These are phyloP conservation scores for Malacosoma neustria DNA, from an alignment of 2,888 invertebrate genomes.

Conservation along the genomic window DNA sequence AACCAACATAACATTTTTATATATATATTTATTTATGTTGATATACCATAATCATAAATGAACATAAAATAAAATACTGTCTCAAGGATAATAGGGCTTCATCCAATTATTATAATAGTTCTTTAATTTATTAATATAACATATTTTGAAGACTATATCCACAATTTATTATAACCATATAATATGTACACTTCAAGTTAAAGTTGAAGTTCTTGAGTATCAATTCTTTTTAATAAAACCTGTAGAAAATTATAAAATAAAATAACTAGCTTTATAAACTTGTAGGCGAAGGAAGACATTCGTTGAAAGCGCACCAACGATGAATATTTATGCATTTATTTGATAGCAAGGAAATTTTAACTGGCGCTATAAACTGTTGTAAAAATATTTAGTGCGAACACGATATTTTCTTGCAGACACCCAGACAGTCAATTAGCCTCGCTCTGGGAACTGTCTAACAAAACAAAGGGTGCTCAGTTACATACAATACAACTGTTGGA, in stretches of 20 bases:
- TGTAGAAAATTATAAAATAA: background rate
- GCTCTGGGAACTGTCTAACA: conserved; percentile 67
- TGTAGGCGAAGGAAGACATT: conserved; percentile 5
- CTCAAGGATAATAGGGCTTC: too few relatives aligned
- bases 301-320: conserved; percentile 5
- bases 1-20: too few relatives aligned
- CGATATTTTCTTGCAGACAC: conserved; percentile 63
- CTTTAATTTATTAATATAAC: too few relatives aligned
- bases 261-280: background rate
- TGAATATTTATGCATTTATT: conserved; percentile 3
- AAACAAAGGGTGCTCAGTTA: conserved; percentile 68
- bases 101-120: too few relatives aligned
- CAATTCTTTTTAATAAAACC: too few relatives aligned
- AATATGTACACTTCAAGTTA: too few relatives aligned
- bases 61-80: too few relatives aligned
- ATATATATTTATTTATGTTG: too few relatives aligned
- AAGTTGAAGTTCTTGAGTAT: too few relatives aligned
- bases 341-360: conserved; percentile 9
- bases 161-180: too few relatives aligned
- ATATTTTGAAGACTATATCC: too few relatives aligned
- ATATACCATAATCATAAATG: too few relatives aligned
- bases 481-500: conserved; percentile 53
- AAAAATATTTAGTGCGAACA: conserved; percentile 47
- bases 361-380: conserved; percentile 37
- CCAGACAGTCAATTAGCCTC: conserved; percentile 67